phyloP scores from a whole-genome alignment of 2,888 invertebrate species.

The Beris morrisii region DNA sequence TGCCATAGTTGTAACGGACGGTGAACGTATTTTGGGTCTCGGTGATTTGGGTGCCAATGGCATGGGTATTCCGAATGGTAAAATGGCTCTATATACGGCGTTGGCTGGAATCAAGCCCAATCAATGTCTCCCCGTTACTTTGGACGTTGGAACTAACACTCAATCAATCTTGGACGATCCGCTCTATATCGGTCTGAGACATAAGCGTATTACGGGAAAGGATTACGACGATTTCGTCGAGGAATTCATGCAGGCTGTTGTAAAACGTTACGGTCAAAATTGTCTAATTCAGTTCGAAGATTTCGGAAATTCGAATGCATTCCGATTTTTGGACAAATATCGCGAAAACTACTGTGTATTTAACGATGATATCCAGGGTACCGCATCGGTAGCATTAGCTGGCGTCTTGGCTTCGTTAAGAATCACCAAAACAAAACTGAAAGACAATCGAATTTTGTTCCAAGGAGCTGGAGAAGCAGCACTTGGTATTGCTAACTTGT shows the following conservation, averaged over 20 bases:
- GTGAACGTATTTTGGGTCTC: constrained; percentile 95
- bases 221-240: constrained; percentile 93
- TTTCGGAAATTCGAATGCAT: constrained; percentile 97
- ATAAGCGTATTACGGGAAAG: constrained; percentile 78
- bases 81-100: constrained; percentile 94
- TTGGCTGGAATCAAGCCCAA: constrained; percentile 95
- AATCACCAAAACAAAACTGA: constrained; percentile 78
- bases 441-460: constrained; percentile 87
- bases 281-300: constrained; percentile 95
- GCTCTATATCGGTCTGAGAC: constrained; percentile 89
- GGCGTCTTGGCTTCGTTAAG: constrained; percentile 87
- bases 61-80: constrained; percentile 99
- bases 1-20: constrained; percentile 95
- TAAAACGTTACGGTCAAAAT: constrained; percentile 81
- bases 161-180: constrained; percentile 86
- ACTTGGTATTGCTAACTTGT: constrained; percentile 89
- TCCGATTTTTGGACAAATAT: constrained; percentile 88
- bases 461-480: constrained; percentile 98
- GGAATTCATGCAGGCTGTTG: constrained; percentile 94
- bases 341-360: constrained; percentile 89
- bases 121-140: constrained; percentile 89
- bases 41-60: constrained; percentile 97
- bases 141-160: constrained; percentile 92
- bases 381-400: constrained; percentile 93
- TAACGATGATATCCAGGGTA: constrained; percentile 99